Evolutionary conservation across 2,113 vertebrate species (phyloP).

Genomic region (Alces alces): DNA sequence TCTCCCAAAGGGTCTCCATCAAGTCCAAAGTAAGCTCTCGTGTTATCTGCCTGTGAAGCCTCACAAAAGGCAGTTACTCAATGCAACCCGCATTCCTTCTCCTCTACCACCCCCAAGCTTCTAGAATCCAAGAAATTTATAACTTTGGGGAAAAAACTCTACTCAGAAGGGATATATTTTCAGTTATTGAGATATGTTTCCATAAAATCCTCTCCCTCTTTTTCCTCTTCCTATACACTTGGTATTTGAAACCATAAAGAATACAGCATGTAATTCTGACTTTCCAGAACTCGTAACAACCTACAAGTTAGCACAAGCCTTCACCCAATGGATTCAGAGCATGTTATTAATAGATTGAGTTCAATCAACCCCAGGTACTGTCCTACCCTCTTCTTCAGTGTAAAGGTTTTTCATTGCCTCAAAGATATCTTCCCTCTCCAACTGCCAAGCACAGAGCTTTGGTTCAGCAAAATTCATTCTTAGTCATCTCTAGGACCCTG

Average conservation of each 20-base stretch:
- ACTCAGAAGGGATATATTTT: background rate
- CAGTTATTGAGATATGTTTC: background rate
- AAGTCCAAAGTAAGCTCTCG: background rate
- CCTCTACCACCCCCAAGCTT: background rate
- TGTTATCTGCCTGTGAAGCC: background rate
- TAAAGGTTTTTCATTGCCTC: background rate
- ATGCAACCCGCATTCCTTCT: background rate
- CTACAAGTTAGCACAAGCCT: background rate
- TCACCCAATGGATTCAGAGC: background rate
- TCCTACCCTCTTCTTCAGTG: background rate
- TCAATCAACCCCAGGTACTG: background rate
- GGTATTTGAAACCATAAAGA: background rate
- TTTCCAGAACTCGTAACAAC: background rate
- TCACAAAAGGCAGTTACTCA: background rate
- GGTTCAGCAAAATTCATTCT: background rate
- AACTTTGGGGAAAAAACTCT: background rate
- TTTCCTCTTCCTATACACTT: background rate
- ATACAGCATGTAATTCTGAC: background rate
- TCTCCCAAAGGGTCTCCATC: background rate
- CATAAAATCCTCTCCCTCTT: background rate
- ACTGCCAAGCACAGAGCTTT: background rate
- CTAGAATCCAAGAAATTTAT: conserved; percentile 12
- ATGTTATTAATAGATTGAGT: background rate
- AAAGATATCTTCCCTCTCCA: background rate
- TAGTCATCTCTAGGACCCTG: background rate